Evolutionary conservation across 2,888 invertebrate species (phyloP).

Genomic region (Epicampocera succincta): DNA sequence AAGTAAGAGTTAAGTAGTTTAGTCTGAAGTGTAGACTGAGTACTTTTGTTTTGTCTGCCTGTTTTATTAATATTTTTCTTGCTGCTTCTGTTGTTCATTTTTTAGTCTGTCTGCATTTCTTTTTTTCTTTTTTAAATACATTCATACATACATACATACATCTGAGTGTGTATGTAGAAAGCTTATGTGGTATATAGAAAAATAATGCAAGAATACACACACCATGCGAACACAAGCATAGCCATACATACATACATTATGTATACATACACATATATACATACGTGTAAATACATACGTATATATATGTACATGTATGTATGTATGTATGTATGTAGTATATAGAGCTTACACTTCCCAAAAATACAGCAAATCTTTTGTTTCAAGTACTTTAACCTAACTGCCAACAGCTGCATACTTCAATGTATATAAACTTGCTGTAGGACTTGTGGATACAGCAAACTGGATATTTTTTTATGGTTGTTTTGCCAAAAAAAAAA

Average conservation of each 20-base stretch:
- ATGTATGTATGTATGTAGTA: constrained; percentile 47
- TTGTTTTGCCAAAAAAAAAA: constrained; percentile 50
- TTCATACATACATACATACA: constrained; percentile 28
- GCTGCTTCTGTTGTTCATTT: constrained; percentile 47
- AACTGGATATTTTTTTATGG: constrained; percentile 61
- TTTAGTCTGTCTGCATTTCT: constrained; percentile 49
- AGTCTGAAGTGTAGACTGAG: constrained; percentile 67
- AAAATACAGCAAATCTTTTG: constrained; percentile 70
- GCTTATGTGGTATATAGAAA: constrained; percentile 1
- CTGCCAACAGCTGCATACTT: constrained; percentile 70
- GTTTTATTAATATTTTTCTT: constrained; percentile 57
- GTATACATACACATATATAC: neutral
- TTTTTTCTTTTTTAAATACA: constrained; percentile 8
- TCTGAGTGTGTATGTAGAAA: constrained; percentile 24
- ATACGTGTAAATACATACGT: neutral
- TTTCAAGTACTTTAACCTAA: constrained; percentile 70
- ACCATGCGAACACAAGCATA: neutral
- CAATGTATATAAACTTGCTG: constrained; percentile 66
- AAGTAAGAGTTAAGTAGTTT: constrained; percentile 69
- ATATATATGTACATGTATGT: constrained; percentile 20
- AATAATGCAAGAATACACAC: constrained; percentile 32
- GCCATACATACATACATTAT: neutral
- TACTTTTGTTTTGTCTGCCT: constrained; percentile 66
- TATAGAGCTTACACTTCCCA: constrained; percentile 71
- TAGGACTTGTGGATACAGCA: constrained; percentile 65